Percentiles rank a stretch among this genome's conserved stretches.
Evolutionary conservation across 2,113 vertebrate genomes (phyloP).

Genomic region (Illadopsis cleaveri): DNA sequence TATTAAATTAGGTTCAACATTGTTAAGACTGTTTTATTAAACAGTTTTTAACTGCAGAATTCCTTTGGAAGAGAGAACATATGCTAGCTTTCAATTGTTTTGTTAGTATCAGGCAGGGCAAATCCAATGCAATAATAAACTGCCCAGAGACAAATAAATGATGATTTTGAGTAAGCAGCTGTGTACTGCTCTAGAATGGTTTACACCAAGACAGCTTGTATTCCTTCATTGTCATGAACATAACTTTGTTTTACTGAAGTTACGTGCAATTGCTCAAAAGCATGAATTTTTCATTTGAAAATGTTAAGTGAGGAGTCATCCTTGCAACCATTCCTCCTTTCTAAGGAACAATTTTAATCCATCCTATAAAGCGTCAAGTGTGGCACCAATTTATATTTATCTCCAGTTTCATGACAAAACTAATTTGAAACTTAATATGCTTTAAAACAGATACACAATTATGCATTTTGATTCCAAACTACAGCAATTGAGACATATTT

Average conservation of each 20-base stretch:
- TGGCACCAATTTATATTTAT: neutral
- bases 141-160: neutral
- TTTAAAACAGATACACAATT: neutral
- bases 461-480: neutral
- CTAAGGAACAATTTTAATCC: neutral
- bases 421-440: neutral
- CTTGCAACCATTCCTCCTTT: neutral
- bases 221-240: neutral
- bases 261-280: neutral
- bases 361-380: neutral
- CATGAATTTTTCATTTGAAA: neutral
- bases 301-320: neutral
- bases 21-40: conserved; percentile 28
- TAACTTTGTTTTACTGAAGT: neutral
- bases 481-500: neutral
- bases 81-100: neutral
- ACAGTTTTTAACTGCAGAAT: conserved; percentile 2
- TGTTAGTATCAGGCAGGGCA: neutral
- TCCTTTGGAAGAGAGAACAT: neutral
- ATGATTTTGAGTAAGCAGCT: neutral
- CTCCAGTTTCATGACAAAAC: neutral
- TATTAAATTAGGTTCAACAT: conserved; percentile 18
- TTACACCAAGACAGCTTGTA: neutral
- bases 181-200: neutral
- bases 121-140: neutral